phyloP scores from a whole-genome alignment of 2,888 invertebrate genomes.

The Macropis europaea region DNA sequence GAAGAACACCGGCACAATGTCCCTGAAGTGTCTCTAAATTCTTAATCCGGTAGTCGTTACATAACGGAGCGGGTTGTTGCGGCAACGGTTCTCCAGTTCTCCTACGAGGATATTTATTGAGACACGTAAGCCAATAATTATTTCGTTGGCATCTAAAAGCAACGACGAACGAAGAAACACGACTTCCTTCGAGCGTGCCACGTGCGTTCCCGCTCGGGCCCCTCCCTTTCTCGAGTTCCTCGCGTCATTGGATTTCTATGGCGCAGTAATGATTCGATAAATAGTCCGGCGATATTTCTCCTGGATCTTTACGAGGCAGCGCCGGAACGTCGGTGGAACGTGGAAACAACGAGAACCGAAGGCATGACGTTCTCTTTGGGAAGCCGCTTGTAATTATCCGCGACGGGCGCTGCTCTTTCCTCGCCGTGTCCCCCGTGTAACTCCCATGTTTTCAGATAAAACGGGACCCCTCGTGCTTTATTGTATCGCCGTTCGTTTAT shows the following conservation, averaged over 20 bases:
- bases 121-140: slow-evolving; percentile 41
- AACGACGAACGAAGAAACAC: slow-evolving; percentile 34
- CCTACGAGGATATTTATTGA: slow-evolving; percentile 35
- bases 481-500: slow-evolving; percentile 59
- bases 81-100: background rate
- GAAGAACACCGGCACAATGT: too few relatives aligned
- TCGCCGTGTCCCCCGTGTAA: slow-evolving; percentile 7
- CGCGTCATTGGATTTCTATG: slow-evolving; percentile 55
- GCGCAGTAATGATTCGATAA: slow-evolving; percentile 67
- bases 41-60: slow-evolving; percentile 8
- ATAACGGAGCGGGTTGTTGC: slow-evolving; percentile 3
- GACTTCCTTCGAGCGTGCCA: slow-evolving; percentile 37
- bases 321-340: background rate
- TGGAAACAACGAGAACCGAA: slow-evolving; percentile 23
- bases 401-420: slow-evolving; percentile 24
- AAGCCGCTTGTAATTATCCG: slow-evolving; percentile 54
- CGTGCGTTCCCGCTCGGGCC: slow-evolving; percentile 27
- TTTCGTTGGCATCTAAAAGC: slow-evolving; percentile 42
- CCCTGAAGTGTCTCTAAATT: background rate
- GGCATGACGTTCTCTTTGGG: slow-evolving; percentile 6
- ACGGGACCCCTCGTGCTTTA: slow-evolving; percentile 55
- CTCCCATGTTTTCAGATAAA: slow-evolving; percentile 39
- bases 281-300: slow-evolving; percentile 65
- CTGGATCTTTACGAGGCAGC: slow-evolving; percentile 55
- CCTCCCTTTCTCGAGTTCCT: slow-evolving; percentile 24